These are phyloP conservation scores for Rhimphoctona megacephalus DNA, from an alignment of 2,888 invertebrate species.

Conservation along the genomic window DNA sequence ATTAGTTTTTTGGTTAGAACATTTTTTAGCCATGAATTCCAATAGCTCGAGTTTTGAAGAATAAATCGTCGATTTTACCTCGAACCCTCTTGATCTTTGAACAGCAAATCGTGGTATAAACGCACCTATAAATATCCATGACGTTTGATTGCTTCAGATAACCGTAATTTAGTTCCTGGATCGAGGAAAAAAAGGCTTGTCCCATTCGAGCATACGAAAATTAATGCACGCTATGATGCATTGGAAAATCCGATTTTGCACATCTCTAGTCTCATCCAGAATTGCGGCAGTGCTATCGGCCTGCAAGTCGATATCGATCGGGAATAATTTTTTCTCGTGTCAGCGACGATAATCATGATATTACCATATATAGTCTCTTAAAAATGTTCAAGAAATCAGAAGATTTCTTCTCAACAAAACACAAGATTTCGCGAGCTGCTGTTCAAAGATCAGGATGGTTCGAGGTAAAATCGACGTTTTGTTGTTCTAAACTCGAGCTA, in stretches of 20 bases:
- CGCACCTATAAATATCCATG: constrained; percentile 42
- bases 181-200: constrained; percentile 2
- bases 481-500: too few species aligned
- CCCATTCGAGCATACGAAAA: not conserved
- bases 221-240: constrained; percentile 34
- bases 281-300: constrained; percentile 7
- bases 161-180: constrained; percentile 23
- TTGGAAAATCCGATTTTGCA: constrained; percentile 49
- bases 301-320: not conserved
- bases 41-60: not conserved
- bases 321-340: constrained; percentile 14
- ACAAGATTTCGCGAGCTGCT: too few species aligned
- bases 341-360: constrained; percentile 12
- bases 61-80: not conserved
- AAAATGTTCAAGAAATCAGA: constrained; percentile 11
- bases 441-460: too few species aligned
- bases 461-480: too few species aligned
- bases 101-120: not conserved
- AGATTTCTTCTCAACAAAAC: too few species aligned
- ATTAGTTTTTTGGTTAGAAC: not conserved
- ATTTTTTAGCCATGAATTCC: not conserved
- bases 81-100: not conserved
- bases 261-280: not conserved
- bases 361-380: constrained; percentile 1
- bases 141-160: constrained; percentile 36